Evolutionary conservation across 1,140 invertebrate genomes (phyloP), one percentile per base, ranked within the genome.

Genomic region (Eueides isabella): DNA sequence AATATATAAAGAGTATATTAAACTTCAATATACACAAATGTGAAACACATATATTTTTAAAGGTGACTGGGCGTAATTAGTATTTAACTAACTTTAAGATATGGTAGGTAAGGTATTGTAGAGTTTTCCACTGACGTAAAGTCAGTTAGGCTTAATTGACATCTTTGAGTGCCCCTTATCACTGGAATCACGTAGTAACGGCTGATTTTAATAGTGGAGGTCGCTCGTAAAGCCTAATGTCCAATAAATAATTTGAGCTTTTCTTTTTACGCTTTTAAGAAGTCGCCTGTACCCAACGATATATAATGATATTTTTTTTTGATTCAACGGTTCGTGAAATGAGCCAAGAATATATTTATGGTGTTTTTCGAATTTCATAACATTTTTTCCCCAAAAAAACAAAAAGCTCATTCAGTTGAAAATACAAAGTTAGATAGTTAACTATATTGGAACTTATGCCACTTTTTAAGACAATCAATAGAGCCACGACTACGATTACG

Each of bases 241-340:
- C 48, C 48, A 55, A 55, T 55, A 26, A 55, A 55, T 55, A 55
- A 55, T 55, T 55, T 55, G 48, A 23, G 19, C 23, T 26, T 55
- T 55, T 44, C 7, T 55, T 55, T 55, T 11, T 11, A 55, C 23
- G 48, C 48, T 55, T 55, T 55, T 55, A 26, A 55, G 48, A 55
- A 16, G 41, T 44, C n/a, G 48, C 6, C 48, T 12, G 48, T 55
- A 55, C 23, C 48, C 41, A 19, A 9, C 41, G 9, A 55, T 55
- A 55, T 0, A 55, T 55, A 9, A 55, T 26, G 19, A 55, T 23
- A 55, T 9, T 7, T 11, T 11, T 55, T 55, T 55, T 55, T 26
- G 19, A 26, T 23, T 55, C 19, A 55, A 55, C 12, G 48, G 6
- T 55, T 55, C 48, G 48, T 12, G 19, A 55, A 55, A 23, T 55